phyloP scores from a whole-genome alignment of 1,140 invertebrate genomes.

The Trachymyrmex cornetzi region DNA sequence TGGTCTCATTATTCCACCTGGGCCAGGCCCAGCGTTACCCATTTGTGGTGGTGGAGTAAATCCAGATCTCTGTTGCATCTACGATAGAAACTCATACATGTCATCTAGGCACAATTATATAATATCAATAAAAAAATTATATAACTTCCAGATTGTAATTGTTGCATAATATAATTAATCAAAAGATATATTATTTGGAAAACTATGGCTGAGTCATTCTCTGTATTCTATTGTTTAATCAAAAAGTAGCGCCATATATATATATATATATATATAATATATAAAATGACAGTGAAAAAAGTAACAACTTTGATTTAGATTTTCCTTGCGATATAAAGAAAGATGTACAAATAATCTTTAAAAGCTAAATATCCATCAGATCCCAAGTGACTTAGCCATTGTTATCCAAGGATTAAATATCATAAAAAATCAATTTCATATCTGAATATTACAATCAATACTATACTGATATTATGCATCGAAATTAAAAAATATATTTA shows the following conservation, averaged over 20 bases:
- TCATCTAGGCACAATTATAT: constrained; percentile 41
- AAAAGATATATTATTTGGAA: background rate
- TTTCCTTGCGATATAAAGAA: no score
- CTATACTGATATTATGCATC: constrained; percentile 30
- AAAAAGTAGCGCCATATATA: no score
- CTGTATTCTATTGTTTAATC: no score
- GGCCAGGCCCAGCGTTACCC: constrained; percentile 85
- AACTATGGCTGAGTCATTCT: no score
- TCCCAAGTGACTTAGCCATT: no score
- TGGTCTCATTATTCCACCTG: constrained; percentile 88
- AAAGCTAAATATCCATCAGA: no score
- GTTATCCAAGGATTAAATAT: background rate
- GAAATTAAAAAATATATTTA: constrained; percentile 78
- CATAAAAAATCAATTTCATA: background rate
- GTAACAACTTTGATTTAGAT: no score
- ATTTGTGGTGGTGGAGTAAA: constrained; percentile 88
- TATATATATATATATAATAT: no score
- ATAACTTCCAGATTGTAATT: no score
- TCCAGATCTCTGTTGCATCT: constrained; percentile 87
- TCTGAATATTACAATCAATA: constrained; percentile 38
- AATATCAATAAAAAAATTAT: no score
- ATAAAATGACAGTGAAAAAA: no score
- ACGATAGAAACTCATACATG: constrained; percentile 55
- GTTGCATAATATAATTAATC: background rate
- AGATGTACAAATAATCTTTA: no score